Base-by-base conservation (phyloP, 2,888 invertebrate genomes). In the Volucella inanis region DNA sequence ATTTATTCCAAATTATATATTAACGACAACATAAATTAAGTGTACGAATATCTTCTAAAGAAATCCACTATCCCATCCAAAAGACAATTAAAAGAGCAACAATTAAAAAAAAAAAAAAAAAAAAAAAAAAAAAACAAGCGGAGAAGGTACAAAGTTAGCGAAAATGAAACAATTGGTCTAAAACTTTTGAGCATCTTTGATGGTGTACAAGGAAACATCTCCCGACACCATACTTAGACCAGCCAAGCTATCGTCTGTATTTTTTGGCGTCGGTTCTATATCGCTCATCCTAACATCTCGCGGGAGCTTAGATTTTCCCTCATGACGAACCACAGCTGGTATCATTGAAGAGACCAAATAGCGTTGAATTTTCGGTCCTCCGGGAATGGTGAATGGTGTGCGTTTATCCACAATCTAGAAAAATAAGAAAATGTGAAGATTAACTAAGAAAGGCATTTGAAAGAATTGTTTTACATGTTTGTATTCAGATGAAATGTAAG, bases 151-250 rank as follows among this genome's bases (percentile, higher is more conserved):
- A 49, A 57, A 50, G 61, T 67, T 11, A n/a, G 15, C 8, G 14
- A 62, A 38, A 55, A 45, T 4, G 11, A 31, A 15, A 8, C 9
- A 22, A 43, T 31, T 11, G 9, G 2, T 4, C 52, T 88, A 90
- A 88, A 91, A 91, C 83, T 91, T 92, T 64, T 90, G 90, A 90
- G 89, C 93, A 91, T 92, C 92, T 86, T 90, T 91, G 38, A 92
- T 90, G 1, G 92, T 91, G 54, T 92, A 92, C 52, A 92, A 76
- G 0, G 92, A 92, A 15, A 93, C 89, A 88, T 93, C 92, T 0
- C 92, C 92, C 1, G 92, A 90, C 59, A 90, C 89, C 14, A 92
- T 64, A 6, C 92, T 91, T 11, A 92, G 87, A 89, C 92, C 90
- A 2, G 91, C 92, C 55, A 92, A 88, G 83, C 92, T 92, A 8